phyloP scores from a whole-genome alignment of 2,113 vertebrate genomes.

The Corythoichthys haematopterus region DNA sequence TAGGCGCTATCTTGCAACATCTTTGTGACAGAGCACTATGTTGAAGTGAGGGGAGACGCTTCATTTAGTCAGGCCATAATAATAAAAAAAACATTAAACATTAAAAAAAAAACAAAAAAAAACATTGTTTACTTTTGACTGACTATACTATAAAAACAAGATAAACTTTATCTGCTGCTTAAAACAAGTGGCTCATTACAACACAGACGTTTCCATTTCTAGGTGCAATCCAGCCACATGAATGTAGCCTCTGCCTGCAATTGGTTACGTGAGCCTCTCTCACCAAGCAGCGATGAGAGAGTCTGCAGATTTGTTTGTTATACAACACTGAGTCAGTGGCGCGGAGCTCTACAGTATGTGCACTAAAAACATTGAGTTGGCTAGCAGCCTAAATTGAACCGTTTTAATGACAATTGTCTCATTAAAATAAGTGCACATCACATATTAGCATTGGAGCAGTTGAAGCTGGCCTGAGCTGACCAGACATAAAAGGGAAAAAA shows the following conservation, averaged over 20 bases:
- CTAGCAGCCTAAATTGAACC: constrained; percentile 17
- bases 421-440: neutral
- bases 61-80: neutral
- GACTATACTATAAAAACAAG: too few species aligned
- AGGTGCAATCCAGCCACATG: neutral
- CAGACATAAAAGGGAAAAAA: neutral
- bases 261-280: constrained; percentile 6
- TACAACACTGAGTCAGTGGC: constrained; percentile 46
- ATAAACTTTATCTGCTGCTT: too few species aligned
- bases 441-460: neutral
- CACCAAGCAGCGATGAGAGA: constrained; percentile 22
- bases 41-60: too few species aligned
- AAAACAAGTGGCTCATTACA: too few species aligned
- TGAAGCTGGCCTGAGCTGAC: constrained; percentile 25
- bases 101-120: too few species aligned
- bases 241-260: neutral
- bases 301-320: constrained; percentile 42
- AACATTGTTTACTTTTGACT: too few species aligned
- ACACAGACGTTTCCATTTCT: neutral
- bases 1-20: too few species aligned
- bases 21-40: too few species aligned
- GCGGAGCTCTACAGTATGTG: constrained; percentile 27
- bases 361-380: constrained; percentile 40
- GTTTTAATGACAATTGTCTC: constrained; percentile 11
- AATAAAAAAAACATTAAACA: too few species aligned